Evolutionary conservation across 53 echinoderm and acorn worm species (phyloP).

Genomic region (Stichopus horrens): DNA sequence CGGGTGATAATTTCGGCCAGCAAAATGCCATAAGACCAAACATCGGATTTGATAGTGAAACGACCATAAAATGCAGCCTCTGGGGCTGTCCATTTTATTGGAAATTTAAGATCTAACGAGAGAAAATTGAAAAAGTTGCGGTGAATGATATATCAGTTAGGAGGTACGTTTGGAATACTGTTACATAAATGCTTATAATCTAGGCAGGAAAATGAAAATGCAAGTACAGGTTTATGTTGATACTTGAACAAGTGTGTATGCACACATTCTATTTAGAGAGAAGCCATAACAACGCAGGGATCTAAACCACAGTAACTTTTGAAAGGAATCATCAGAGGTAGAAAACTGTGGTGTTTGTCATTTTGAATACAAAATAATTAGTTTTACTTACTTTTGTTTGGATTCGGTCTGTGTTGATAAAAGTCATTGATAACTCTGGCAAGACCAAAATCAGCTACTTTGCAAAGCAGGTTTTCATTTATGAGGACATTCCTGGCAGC

Average conservation of each 20-base stretch:
- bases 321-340: too few species aligned
- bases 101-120: constrained; percentile 63
- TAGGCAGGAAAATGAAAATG: too few species aligned
- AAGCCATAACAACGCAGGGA: too few species aligned
- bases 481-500: constrained; percentile 75
- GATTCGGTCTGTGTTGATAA: constrained; percentile 51
- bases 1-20: constrained; percentile 68
- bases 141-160: not conserved
- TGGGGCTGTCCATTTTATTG: constrained; percentile 77
- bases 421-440: constrained; percentile 70
- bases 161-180: too few species aligned
- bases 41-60: constrained; percentile 77
- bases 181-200: too few species aligned
- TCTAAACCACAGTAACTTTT: too few species aligned
- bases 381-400: constrained; percentile 41
- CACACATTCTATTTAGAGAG: too few species aligned
- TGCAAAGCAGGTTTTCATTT: constrained; percentile 50
- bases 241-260: too few species aligned
- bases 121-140: not conserved
- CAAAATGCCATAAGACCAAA: constrained; percentile 73
- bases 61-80: constrained; percentile 69
- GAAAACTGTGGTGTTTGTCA: too few species aligned
- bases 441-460: constrained; percentile 78
- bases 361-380: not conserved
- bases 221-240: too few species aligned